phyloP scores from a whole-genome alignment of 2,797 vertebrate species.

The Coracias cyanogaster region DNA sequence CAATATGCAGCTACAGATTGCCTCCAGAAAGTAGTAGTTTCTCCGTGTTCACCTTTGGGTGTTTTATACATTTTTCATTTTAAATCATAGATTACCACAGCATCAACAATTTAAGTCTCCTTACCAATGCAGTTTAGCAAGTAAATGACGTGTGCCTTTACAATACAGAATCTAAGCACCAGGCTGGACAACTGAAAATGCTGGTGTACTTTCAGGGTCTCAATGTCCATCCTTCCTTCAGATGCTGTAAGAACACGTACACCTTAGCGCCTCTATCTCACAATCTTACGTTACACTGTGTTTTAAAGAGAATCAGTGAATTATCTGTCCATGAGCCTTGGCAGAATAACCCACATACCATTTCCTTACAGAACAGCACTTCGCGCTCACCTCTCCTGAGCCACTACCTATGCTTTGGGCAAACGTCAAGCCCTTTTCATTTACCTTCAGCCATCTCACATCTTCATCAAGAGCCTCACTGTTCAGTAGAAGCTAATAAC shows the following conservation, averaged over 20 bases:
- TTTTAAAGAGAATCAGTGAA: background rate
- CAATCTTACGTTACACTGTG: accelerated
- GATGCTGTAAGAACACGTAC: background rate
- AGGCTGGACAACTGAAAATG: background rate
- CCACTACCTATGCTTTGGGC: accelerated
- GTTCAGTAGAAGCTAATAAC: background rate
- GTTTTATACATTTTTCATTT: background rate
- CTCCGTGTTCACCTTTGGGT: background rate
- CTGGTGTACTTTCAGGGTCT: background rate
- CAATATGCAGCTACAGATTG: background rate
- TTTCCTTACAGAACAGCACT: background rate
- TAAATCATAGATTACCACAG: background rate
- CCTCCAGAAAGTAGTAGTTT: background rate
- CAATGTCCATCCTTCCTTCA: background rate
- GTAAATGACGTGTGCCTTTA: background rate
- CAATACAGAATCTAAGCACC: background rate
- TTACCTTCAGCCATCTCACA: background rate
- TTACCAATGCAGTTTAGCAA: background rate
- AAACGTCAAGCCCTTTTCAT: background rate
- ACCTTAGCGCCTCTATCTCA: background rate
- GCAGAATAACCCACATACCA: background rate
- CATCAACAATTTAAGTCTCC: background rate
- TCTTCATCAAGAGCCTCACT: background rate
- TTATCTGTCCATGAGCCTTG: background rate
- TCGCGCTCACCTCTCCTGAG: background rate